Evolutionary conservation across 2,113 vertebrate species (phyloP), one percentile per base, ranked within the genome.

Genomic region (Tursiops truncatus): DNA sequence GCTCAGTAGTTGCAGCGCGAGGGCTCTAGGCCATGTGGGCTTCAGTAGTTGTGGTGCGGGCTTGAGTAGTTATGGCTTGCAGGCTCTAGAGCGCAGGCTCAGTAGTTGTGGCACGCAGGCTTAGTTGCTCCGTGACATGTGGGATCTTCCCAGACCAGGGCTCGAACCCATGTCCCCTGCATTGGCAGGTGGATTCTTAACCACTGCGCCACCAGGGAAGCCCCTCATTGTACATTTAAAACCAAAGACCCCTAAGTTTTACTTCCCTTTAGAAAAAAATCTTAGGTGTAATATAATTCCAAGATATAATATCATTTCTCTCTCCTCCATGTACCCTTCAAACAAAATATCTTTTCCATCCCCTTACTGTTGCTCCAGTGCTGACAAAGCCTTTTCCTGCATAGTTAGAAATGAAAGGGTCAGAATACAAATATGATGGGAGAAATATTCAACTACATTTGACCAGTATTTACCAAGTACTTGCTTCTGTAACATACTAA

Each of bases 321-420:
- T 65, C 83, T 76, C 31, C 28, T 62, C 47, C 25, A 2, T 28
- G 0, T 65, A 33, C 36, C 20, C 21, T 73, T 20, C 62, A 94
- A 60, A 85, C 33, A 91, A 85, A 81, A 70, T 82, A 53, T 53
- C 18, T 95, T 90, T 91, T 76, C 10, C 36, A 23, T 80, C 63
- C 79, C 41, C 41, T 91, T 79, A 73, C 13, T 83, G 3, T 82
- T 86, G 67, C 53, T 92, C 92, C 58, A 60, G 8, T 65, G 21
- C 44, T 81, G 21, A 50, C 18, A 93, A 20, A 94, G 20, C 33
- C 21, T 97, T 95, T 96, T 21, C 97, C 94, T 96, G 70, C 47
- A 73, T 91, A 62, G 63, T 89, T 96, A 85, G 79, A 96, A 95
- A 77, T 79, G 38, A 87, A 94, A 90, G 10, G 18, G 15, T 95